A percentile compares a stretch with the other conserved stretches of the same genome.
These are phyloP conservation scores for Drosophila rhopaloa DNA, from an alignment of 1,140 invertebrate species.

Conservation along the genomic window DNA sequence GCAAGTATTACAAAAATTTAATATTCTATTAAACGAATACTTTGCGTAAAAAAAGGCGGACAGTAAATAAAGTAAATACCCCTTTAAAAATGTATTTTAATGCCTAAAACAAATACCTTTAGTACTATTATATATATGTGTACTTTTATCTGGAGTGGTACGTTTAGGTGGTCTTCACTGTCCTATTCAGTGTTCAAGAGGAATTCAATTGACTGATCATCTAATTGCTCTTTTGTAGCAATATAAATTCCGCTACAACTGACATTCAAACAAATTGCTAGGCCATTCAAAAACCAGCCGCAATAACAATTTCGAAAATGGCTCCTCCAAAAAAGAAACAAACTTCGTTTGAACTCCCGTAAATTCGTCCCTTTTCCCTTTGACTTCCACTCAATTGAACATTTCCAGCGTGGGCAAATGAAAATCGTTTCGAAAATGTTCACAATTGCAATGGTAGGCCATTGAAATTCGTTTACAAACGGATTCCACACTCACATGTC, in stretches of 20 bases:
- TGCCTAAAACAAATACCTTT: too few species aligned
- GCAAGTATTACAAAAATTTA: too few species aligned
- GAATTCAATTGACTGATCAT: background rate
- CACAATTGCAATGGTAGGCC: conserved; percentile 18
- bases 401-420: conserved; percentile 31
- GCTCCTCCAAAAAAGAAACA: background rate
- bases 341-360: conserved; percentile 15
- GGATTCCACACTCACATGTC: conserved; percentile 10
- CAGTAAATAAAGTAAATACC: too few species aligned
- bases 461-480: conserved; percentile 41
- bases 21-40: too few species aligned
- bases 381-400: conserved; percentile 39
- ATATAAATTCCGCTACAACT: conserved; percentile 1
- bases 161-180: too few species aligned
- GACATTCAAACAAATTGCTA: conserved; percentile 18
- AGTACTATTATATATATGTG: too few species aligned
- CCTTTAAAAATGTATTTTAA: too few species aligned
- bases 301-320: conserved; percentile 20
- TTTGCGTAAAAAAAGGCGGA: too few species aligned
- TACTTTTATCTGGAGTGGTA: too few species aligned
- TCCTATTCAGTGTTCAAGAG: background rate
- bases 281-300: conserved; percentile 17
- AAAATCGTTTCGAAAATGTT: conserved; percentile 35
- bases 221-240: conserved; percentile 1
- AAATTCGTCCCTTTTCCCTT: conserved; percentile 5